Conservation (phyloP, 2,888 invertebrate species). For the Poecilus cupreus region DNA sequence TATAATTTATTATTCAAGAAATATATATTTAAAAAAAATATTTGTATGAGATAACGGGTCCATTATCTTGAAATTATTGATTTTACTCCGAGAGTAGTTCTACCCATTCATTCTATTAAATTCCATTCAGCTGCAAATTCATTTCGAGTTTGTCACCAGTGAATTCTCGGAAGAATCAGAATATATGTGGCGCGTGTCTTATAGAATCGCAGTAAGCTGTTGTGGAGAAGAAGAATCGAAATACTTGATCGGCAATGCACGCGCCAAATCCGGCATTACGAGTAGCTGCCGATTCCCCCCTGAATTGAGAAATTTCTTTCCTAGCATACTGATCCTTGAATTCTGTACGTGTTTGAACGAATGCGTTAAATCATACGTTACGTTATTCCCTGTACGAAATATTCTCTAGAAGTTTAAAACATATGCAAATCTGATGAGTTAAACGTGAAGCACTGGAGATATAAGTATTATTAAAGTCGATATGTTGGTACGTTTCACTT, state of each 20-base stretch:
- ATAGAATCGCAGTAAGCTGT: neutral
- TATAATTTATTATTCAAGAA: no score
- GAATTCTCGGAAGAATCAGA: slow-evolving; percentile 17
- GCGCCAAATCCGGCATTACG: neutral
- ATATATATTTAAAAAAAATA: no score
- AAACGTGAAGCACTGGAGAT: no score
- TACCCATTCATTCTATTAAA: neutral
- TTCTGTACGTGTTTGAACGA: neutral
- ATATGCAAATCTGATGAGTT: neutral
- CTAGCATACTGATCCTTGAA: slow-evolving; percentile 21
- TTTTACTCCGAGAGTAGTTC: neutral
- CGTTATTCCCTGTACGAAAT: neutral
- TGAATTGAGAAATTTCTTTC: neutral
- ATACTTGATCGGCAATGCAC: slow-evolving; percentile 8
- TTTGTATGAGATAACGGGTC: no score
- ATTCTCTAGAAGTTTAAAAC: neutral
- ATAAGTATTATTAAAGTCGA: no score
- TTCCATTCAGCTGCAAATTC: neutral
- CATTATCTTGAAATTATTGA: no score
- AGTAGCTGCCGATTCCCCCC: neutral
- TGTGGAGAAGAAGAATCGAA: neutral
- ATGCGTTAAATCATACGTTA: neutral
- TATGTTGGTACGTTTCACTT: no score
- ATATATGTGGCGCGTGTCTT: neutral
- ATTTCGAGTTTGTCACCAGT: neutral